A percentile compares a stretch with the other conserved stretches of the same genome.
These are phyloP conservation scores for Narcine bancroftii DNA, from an alignment of 2,113 vertebrate species.

Conservation along the genomic window DNA sequence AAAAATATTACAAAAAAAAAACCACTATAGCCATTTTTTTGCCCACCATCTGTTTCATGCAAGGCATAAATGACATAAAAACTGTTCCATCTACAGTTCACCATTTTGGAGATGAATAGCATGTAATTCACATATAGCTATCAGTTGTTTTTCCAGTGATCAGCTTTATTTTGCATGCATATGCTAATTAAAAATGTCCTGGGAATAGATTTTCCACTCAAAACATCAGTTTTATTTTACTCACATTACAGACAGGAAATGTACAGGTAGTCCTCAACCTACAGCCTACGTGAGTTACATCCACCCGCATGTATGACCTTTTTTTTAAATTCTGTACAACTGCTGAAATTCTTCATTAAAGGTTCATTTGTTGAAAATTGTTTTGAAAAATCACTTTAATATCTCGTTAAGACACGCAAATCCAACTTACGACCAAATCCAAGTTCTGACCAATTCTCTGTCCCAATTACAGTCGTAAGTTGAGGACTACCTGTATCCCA, in stretches of 20 bases:
- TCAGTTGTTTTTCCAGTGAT: background rate
- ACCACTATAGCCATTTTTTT: background rate
- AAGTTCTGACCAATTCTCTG: too few species aligned
- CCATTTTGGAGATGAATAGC: background rate
- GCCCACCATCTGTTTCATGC: background rate
- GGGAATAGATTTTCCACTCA: background rate
- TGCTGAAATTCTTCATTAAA: too few species aligned
- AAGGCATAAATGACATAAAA: background rate
- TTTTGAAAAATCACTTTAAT: too few species aligned
- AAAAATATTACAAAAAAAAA: background rate
- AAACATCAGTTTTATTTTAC: background rate
- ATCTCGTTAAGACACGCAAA: too few species aligned
- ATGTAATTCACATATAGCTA: background rate
- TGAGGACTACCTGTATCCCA: too few species aligned
- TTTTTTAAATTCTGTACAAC: too few species aligned
- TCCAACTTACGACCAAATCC: too few species aligned
- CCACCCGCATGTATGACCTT: too few species aligned
- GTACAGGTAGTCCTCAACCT: too few species aligned
- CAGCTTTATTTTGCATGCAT: background rate
- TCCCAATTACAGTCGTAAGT: too few species aligned
- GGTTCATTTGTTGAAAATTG: too few species aligned
- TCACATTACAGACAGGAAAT: background rate
- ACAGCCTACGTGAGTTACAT: too few species aligned
- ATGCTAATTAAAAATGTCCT: background rate
- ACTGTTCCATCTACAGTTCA: background rate